phyloP scores from a whole-genome alignment of 2,888 invertebrate species.

The Heteromyza rotundicornis region DNA sequence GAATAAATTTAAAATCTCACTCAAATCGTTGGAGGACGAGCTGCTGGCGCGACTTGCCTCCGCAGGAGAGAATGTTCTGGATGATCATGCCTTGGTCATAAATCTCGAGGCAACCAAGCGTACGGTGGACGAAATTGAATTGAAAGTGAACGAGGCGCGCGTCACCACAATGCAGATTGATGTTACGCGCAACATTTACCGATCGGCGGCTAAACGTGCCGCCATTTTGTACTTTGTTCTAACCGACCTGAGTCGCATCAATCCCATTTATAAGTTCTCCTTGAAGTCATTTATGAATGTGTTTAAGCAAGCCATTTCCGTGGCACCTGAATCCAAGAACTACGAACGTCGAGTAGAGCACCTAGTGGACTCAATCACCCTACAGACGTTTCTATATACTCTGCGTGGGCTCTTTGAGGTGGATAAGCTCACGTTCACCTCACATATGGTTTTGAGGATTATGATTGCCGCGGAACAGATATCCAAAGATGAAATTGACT shows the following conservation, averaged over 20 bases:
- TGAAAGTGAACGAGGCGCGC: constrained; percentile 86
- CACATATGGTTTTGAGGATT: constrained; percentile 82
- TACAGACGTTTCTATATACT: constrained; percentile 86
- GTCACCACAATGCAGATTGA: constrained; percentile 89
- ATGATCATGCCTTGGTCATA: constrained; percentile 87
- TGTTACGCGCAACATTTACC: constrained; percentile 87
- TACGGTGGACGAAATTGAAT: constrained; percentile 88
- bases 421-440: constrained; percentile 90
- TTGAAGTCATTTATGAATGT: constrained; percentile 93
- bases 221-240: constrained; percentile 93
- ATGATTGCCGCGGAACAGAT: constrained; percentile 67
- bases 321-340: constrained; percentile 72
- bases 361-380: constrained; percentile 86
- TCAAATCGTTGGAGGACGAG: constrained; percentile 90
- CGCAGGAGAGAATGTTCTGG: constrained; percentile 90
- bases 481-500: constrained; percentile 81
- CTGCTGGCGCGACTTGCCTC: constrained; percentile 84
- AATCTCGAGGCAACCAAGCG: constrained; percentile 93
- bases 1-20: constrained; percentile 91
- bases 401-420: constrained; percentile 89
- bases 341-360: constrained; percentile 75
- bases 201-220: constrained; percentile 83
- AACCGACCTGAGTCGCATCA: constrained; percentile 89
- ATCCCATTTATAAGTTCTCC: constrained; percentile 95
- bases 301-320: constrained; percentile 82